Evolutionary conservation across 2,797 vertebrate genomes (phyloP), one percentile per base, ranked within the genome.

Genomic region (Alouatta caraya): DNA sequence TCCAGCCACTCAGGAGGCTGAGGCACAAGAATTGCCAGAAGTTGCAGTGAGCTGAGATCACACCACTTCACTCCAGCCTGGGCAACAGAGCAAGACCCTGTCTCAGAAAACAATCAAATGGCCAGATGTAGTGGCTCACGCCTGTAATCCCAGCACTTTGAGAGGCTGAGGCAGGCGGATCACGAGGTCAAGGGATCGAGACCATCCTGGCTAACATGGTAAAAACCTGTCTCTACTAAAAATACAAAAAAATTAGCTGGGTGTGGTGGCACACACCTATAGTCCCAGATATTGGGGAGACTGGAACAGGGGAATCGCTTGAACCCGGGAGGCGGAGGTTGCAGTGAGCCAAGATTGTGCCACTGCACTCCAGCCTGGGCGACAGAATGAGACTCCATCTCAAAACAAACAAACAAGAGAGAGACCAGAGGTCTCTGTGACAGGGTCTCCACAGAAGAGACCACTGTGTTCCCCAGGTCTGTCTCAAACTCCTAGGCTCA

Each of bases 91-190:
- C 2, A 55, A 55, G 52, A 22, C 8, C 52, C 8, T 55, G 21
- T 22, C 52, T 55, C 52, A 22, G 9, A 55, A 55, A 21, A 52
- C 19, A 52, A 55, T 22, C 21, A 55, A 55, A 22, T 2, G 73
- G 12, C 12, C 7, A 37, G 12, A 21, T 0, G 4, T 1, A 7
- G 48, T 52, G 48, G 21, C 78, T 80, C 48, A 52, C 2, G 1
- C 78, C n/a, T 80, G 2, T 37, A 80, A 80, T 52, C 21, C 33
- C n/a, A 37, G 48, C 12, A 52, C 22, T 37, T 9, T 37, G 48
- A 17, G 75, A 78, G 26, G 75, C 44, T 17, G 28, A 33, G 44
- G 78, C 13, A 4, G 33, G 48, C 0, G 11, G n/a, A 80, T 80
- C 21, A 8, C 4, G 21, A 80, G 12, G 1, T 33, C 33, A 52